Base-by-base conservation (phyloP, 2,888 invertebrate species). In the Zygothrica quintamaculata region DNA sequence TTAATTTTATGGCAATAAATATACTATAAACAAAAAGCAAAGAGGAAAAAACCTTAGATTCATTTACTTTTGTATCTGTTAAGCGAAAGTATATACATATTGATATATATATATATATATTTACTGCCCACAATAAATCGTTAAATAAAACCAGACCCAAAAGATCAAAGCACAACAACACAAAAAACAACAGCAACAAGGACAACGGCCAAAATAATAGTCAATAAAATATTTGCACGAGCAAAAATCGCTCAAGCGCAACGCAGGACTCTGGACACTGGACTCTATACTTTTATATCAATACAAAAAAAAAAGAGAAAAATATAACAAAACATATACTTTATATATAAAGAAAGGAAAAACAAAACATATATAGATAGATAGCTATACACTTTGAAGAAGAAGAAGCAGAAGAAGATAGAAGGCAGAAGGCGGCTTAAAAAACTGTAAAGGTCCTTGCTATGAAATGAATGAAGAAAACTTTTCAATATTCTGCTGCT, bases 201-300 rank as follows among this genome's bases (percentile, higher is more conserved):
- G 65, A 47, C 60, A 53, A 47, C 37, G 31, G 39, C 33, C 66
- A 59, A 73, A 84, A 80, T 71, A 80, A 86, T 77, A 78, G 81
- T 81, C 87, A 82, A 82, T 82, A 82, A 82, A 82, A 77, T 87
- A 81, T 81, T 85, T 82, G 76, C 65, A 73, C 67, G 56, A 74
- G 52, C 74, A 79, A 65, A 78, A 85, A 68, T 72, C 74, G 53
- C 56, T 77, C 50, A 77, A 74, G 85, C 84, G 70, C 67, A 85
- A 42, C 47, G 25, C 43, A 51, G 64, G 53, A 72, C 73, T 58
- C 40, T 40, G 57, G 55, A 58, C 65, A 1, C 36, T 12, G 12
- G 12, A 72, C 73, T 58, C 40, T 40, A 55, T 51, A 60, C 65
- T 56, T 65, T 68, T 55, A 64, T 82, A 66, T 64, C 77, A 66